phyloP scores from a whole-genome alignment of 37 sponge, comb jelly and placozoan species.

The Haliclona indistincta region DNA sequence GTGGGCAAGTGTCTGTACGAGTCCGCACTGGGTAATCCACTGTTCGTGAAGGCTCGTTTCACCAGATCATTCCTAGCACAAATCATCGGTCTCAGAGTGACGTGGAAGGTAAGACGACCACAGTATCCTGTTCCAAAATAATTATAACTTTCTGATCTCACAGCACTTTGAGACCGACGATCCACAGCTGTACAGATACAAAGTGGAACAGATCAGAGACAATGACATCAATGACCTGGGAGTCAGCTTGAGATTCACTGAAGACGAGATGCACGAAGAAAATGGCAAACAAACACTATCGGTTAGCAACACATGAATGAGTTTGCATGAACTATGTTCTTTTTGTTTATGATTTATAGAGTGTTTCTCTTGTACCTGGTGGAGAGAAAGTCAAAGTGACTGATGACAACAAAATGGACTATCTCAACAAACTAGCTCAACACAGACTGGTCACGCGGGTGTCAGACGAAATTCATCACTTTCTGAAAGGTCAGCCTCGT shows the following conservation, averaged over 20 bases:
- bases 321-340: not conserved
- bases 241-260: conserved; percentile 76
- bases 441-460: conserved; percentile 66
- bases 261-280: conserved; percentile 66
- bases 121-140: not conserved
- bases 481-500: conserved; percentile 76
- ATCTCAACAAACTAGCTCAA: conserved; percentile 80
- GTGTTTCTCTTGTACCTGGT: conserved; percentile 67
- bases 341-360: conserved; percentile 21
- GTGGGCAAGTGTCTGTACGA: conserved; percentile 95
- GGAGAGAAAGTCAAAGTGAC: conserved; percentile 81
- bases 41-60: conserved; percentile 80
- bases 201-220: conserved; percentile 80
- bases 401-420: conserved; percentile 84
- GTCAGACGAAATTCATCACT: conserved; percentile 70
- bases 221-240: conserved; percentile 81
- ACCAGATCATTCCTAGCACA: conserved; percentile 93
- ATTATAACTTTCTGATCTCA: not conserved
- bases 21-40: conserved; percentile 63
- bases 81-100: conserved; percentile 85
- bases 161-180: conserved; percentile 93
- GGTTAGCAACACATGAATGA: not conserved
- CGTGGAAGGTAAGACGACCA: conserved; percentile 51
- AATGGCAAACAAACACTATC: not conserved
- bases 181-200: conserved; percentile 78